These are phyloP conservation scores for Phycodurus eques DNA, from an alignment of 2,113 vertebrate genomes.

Conservation along the genomic window DNA sequence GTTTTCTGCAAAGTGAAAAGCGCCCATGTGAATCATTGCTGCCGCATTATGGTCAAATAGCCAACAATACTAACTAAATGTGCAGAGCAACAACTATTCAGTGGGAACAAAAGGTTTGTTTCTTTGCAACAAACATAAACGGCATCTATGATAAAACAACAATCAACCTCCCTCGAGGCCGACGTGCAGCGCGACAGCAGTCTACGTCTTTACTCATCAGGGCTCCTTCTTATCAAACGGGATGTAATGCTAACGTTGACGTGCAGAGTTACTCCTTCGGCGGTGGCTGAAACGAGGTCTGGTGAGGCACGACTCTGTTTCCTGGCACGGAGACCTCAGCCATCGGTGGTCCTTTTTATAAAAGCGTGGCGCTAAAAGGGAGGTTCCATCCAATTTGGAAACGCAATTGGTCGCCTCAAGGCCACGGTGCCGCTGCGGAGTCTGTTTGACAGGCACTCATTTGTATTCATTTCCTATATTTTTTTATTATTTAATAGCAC, in stretches of 20 bases:
- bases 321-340: background rate
- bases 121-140: background rate
- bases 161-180: slow-evolving; percentile 45
- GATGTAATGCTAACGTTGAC: background rate
- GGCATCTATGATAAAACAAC: slow-evolving; percentile 17
- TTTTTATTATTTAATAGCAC: background rate
- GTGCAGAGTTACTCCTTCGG: background rate
- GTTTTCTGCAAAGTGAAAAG: too few species aligned
- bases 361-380: background rate
- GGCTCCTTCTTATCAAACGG: background rate
- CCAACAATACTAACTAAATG: background rate
- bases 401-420: slow-evolving; percentile 1
- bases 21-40: too few species aligned
- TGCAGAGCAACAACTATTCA: background rate
- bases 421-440: background rate
- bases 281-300: background rate
- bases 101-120: slow-evolving; percentile 20
- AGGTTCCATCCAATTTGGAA: background rate
- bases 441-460: background rate
- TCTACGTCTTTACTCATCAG: background rate
- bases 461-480: background rate
- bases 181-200: slow-evolving; percentile 13
- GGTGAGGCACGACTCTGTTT: background rate
- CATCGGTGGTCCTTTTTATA: background rate
- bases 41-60: too few species aligned